Percentiles rank a stretch among this genome's conserved stretches.
These are phyloP conservation scores for Parambassis ranga DNA, from an alignment of 2,797 vertebrate species.

Conservation along the genomic window DNA sequence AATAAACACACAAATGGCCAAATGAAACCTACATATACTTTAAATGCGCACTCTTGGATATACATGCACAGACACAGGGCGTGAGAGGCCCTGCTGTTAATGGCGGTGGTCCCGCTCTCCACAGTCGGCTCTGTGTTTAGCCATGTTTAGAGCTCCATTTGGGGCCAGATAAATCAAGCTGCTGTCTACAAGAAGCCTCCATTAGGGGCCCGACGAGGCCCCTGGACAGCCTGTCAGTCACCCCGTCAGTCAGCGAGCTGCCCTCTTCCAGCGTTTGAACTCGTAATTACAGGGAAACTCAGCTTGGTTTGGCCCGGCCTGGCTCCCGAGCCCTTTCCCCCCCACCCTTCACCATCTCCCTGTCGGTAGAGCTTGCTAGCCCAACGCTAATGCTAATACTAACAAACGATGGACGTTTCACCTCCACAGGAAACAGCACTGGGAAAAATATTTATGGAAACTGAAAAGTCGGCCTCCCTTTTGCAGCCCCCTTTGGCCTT, in stretches of 20 bases:
- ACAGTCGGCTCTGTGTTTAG: constrained; percentile 82
- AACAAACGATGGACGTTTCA: constrained; percentile 68
- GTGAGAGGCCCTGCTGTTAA: constrained; percentile 62
- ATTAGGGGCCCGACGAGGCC: constrained; percentile 77
- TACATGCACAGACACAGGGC: constrained; percentile 10
- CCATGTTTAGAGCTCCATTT: constrained; percentile 79
- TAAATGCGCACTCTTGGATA: neutral
- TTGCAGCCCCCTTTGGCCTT: constrained; percentile 30
- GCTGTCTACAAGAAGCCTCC: constrained; percentile 80
- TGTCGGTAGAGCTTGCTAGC: constrained; percentile 40
- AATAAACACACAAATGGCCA: constrained; percentile 9
- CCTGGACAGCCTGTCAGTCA: constrained; percentile 78
- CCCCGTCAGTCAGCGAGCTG: constrained; percentile 61
- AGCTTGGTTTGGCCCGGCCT: constrained; percentile 32
- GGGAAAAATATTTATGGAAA: constrained; percentile 75
- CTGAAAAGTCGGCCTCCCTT: constrained; percentile 41
- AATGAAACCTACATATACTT: constrained; percentile 26
- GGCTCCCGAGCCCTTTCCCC: constrained; percentile 20
- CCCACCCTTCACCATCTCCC: constrained; percentile 29
- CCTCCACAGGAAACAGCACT: constrained; percentile 57
- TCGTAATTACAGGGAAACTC: constrained; percentile 82
- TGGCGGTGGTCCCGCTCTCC: constrained; percentile 66
- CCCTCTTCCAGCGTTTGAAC: constrained; percentile 78
- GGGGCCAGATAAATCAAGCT: constrained; percentile 81
- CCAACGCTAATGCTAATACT: constrained; percentile 68